Percentiles rank a stretch among this genome's conserved stretches.
These are phyloP conservation scores for Heliangelus exortis DNA, from an alignment of 2,797 vertebrate genomes.

Conservation along the genomic window DNA sequence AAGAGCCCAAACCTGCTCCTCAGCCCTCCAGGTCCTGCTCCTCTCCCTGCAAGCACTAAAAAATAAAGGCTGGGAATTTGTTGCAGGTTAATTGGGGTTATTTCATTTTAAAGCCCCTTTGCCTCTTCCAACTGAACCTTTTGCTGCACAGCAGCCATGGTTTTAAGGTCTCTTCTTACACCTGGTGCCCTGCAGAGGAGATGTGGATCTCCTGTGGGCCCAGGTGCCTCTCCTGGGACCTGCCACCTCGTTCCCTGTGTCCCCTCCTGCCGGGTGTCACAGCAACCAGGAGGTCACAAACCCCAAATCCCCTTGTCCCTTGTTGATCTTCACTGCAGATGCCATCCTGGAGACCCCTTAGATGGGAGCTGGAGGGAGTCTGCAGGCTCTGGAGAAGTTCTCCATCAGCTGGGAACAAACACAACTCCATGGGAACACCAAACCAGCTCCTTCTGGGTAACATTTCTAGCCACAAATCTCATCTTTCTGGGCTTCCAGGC, in stretches of 20 bases:
- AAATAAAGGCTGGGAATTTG: not conserved
- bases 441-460: not conserved
- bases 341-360: not conserved
- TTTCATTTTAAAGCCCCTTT: conserved; percentile 2
- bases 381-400: not conserved
- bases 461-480: not conserved
- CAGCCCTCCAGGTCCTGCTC: not conserved
- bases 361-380: not conserved
- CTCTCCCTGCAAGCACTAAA: not conserved
- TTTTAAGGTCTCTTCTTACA: accelerated
- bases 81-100: conserved; percentile 52
- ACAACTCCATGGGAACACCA: not conserved
- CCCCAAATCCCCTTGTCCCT: not conserved
- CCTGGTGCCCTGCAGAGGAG: not conserved
- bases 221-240: not conserved
- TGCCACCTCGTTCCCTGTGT: not conserved
- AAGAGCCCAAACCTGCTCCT: not conserved
- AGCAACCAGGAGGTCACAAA: not conserved
- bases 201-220: not conserved
- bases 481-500: not conserved
- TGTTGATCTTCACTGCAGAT: accelerated
- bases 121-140: not conserved
- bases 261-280: not conserved
- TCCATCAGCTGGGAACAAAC: not conserved
- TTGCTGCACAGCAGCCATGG: accelerated